These are phyloP conservation scores for Leuciscus waleckii DNA, from an alignment of 2,797 vertebrate genomes.

Conservation along the genomic window DNA sequence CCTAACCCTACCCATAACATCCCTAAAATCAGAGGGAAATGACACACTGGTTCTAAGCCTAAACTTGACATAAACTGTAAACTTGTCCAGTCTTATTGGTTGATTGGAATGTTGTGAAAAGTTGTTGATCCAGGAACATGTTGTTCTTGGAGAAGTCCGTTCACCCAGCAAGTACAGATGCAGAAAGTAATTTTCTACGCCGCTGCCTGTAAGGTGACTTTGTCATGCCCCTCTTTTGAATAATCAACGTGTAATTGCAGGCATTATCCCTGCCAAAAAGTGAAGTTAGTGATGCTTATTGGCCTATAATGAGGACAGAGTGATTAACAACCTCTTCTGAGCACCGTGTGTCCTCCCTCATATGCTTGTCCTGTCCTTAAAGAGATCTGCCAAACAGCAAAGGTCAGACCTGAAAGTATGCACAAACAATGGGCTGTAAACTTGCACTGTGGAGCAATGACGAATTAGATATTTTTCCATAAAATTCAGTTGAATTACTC, in stretches of 20 bases:
- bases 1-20: no score
- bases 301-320: conserved; percentile 36
- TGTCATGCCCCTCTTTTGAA: conserved; percentile 29
- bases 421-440: not conserved
- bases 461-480: not conserved
- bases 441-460: not conserved
- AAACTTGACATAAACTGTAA: not conserved
- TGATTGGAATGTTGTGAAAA: not conserved
- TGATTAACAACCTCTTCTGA: conserved; percentile 29
- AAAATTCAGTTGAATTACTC: not conserved
- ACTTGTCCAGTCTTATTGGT: not conserved
- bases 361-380: not conserved
- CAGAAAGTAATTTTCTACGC: conserved; percentile 35
- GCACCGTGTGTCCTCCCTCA: not conserved
- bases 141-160: not conserved
- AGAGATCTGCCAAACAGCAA: not conserved
- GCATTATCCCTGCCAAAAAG: conserved; percentile 32
- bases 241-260: not conserved
- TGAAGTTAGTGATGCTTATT: conserved; percentile 48
- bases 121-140: not conserved
- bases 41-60: not conserved
- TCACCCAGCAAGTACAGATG: not conserved
- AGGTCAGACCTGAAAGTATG: not conserved
- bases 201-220: conserved; percentile 56
- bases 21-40: not conserved